Evolutionary conservation across 2,888 invertebrate genomes (phyloP).

Genomic region (Spodoptera picta): DNA sequence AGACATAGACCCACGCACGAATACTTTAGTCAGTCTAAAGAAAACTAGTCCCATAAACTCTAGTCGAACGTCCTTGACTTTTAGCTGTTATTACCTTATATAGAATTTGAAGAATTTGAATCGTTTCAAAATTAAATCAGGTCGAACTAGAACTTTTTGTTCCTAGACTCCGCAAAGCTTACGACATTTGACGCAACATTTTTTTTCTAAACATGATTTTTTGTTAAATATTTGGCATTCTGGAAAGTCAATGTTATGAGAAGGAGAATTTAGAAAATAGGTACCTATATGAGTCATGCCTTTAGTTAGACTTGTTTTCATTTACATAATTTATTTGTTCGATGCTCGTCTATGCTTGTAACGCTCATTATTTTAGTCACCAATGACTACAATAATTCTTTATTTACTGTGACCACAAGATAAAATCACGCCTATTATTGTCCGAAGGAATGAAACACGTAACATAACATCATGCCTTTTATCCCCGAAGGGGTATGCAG

Average conservation of each 20-base stretch:
- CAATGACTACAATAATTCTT: too few species aligned
- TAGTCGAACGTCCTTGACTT: slow-evolving; percentile 34
- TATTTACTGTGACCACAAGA: too few species aligned
- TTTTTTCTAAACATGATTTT: slow-evolving; percentile 4
- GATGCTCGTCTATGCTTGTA: too few species aligned
- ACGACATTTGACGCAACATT: slow-evolving; percentile 2
- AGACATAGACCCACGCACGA: slow-evolving; percentile 28
- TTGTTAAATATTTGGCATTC: slow-evolving; percentile 2
- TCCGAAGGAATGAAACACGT: too few species aligned
- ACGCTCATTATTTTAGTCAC: too few species aligned
- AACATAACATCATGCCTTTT: too few species aligned
- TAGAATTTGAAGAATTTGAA: slow-evolving; percentile 12
- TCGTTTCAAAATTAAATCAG: slow-evolving; percentile 14
- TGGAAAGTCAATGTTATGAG: slow-evolving; percentile 12
- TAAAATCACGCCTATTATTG: too few species aligned
- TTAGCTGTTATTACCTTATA: slow-evolving; percentile 14
- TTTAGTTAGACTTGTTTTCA: too few species aligned
- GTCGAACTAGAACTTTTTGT: slow-evolving; percentile 4
- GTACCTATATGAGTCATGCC: background rate
- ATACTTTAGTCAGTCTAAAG: slow-evolving; percentile 20
- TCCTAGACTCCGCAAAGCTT: background rate
- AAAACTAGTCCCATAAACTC: slow-evolving; percentile 34
- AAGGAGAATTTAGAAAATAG: slow-evolving; percentile 11
- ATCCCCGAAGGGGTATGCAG: too few species aligned
- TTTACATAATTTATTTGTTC: too few species aligned